These are phyloP conservation scores for Bombus waltoni DNA, from an alignment of 1,140 invertebrate genomes.

Conservation along the genomic window DNA sequence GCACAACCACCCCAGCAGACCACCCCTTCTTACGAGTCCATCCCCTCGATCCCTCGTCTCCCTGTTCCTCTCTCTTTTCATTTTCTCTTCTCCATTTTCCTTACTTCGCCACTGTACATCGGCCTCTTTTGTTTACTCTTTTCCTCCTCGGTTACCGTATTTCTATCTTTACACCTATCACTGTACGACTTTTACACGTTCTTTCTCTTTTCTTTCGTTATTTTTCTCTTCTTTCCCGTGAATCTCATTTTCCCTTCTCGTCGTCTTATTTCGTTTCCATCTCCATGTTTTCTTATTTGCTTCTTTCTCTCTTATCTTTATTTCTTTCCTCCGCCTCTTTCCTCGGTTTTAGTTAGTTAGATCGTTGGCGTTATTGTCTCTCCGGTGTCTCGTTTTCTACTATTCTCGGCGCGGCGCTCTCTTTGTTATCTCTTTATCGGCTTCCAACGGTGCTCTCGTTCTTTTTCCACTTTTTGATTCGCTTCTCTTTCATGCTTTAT, in stretches of 20 bases:
- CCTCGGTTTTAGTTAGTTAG: neutral
- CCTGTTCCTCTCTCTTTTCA: neutral
- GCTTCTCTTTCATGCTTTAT: neutral
- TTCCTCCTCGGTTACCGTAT: neutral
- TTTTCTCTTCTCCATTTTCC: neutral
- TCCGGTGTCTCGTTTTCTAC: constrained; percentile 5
- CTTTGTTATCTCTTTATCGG: constrained; percentile 20
- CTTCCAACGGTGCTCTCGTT: neutral
- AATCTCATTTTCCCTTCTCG: neutral
- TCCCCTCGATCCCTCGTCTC: neutral
- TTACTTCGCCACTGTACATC: neutral
- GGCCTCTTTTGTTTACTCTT: neutral
- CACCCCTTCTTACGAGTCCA: constrained; percentile 58
- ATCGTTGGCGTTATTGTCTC: constrained; percentile 4
- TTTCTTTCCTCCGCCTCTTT: neutral
- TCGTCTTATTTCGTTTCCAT: neutral
- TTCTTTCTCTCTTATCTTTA: neutral
- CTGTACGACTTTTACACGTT: neutral
- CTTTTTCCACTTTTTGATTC: neutral
- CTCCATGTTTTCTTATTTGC: neutral
- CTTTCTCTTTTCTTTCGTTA: neutral
- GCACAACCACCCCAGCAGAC: constrained; percentile 58
- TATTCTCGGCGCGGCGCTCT: neutral
- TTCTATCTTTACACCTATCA: neutral
- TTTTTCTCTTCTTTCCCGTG: neutral